Percentiles rank a stretch among this genome's conserved stretches.
These are phyloP conservation scores for Prietella phreatophila DNA, from an alignment of 2,113 vertebrate genomes.

Conservation along the genomic window DNA sequence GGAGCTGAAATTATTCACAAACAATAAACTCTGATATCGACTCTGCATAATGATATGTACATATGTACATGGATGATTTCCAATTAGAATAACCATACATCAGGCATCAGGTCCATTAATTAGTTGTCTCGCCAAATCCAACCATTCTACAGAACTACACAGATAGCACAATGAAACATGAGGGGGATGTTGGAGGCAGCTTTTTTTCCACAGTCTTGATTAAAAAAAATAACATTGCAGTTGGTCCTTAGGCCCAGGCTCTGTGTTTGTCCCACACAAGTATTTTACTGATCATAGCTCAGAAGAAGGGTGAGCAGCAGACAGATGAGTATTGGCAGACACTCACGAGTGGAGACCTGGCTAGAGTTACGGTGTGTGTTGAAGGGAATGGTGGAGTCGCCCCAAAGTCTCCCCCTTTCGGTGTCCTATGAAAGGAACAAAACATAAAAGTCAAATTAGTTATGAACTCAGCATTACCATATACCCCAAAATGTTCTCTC, in stretches of 20 bases:
- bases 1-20: slow-evolving; percentile 56
- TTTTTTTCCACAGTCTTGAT: slow-evolving; percentile 11
- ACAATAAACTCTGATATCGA: slow-evolving; percentile 56
- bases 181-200: neutral
- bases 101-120: slow-evolving; percentile 37
- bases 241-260: slow-evolving; percentile 28
- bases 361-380: slow-evolving; percentile 63
- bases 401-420: slow-evolving; percentile 67
- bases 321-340: slow-evolving; percentile 52
- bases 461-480: neutral
- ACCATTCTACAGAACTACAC: slow-evolving; percentile 47
- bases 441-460: neutral
- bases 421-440: slow-evolving; percentile 61
- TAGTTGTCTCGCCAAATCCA: slow-evolving; percentile 31
- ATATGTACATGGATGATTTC: slow-evolving; percentile 59
- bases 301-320: slow-evolving; percentile 60
- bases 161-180: slow-evolving; percentile 42
- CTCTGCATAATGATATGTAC: slow-evolving; percentile 63
- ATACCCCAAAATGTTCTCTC: neutral
- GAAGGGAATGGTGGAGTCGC: slow-evolving; percentile 63
- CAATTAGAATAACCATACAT: slow-evolving; percentile 16
- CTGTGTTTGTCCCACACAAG: slow-evolving; percentile 40
- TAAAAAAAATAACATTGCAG: slow-evolving; percentile 26
- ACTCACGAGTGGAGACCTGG: slow-evolving; percentile 41
- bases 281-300: slow-evolving; percentile 61